Conservation (phyloP, 2,888 invertebrate species). For the Ferrisia virgata region DNA sequence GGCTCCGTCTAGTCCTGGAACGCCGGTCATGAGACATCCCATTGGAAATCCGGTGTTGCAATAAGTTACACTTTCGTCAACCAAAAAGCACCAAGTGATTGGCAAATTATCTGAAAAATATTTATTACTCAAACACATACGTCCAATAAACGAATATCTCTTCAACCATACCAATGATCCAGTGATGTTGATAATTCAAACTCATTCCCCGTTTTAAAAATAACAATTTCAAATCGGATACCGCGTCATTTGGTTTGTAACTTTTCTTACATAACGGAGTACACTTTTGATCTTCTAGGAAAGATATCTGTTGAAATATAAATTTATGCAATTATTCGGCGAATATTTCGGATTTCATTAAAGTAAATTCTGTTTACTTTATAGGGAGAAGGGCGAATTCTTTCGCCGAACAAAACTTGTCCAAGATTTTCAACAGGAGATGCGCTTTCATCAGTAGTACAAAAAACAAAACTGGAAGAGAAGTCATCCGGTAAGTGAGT, state of each 20-base stretch:
- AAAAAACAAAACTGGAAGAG: slow-evolving; percentile 84
- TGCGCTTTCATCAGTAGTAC: slow-evolving; percentile 65
- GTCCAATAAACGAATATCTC: not conserved
- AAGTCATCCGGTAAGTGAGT: not conserved
- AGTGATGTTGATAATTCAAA: slow-evolving; percentile 96
- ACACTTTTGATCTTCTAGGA: slow-evolving; percentile 66
- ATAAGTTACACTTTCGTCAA: slow-evolving; percentile 69
- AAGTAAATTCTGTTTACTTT: slow-evolving; percentile 59
- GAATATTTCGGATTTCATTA: not conserved
- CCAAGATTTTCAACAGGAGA: slow-evolving; percentile 97
- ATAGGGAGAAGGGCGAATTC: slow-evolving; percentile 92
- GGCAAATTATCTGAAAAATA: slow-evolving; percentile 88
- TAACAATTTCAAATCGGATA: slow-evolving; percentile 69
- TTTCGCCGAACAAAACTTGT: slow-evolving; percentile 98
- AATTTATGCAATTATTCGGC: slow-evolving; percentile 27
- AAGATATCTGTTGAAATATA: slow-evolving; percentile 60
- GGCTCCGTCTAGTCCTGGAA: slow-evolving; percentile 34
- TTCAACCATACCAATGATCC: slow-evolving; percentile 69
- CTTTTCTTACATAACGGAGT: slow-evolving; percentile 60
- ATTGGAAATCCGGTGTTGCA: slow-evolving; percentile 97
- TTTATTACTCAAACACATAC: not conserved
- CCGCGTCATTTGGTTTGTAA: slow-evolving; percentile 66
- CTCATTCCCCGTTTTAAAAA: slow-evolving; percentile 87
- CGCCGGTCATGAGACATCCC: slow-evolving; percentile 79
- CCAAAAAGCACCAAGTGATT: slow-evolving; percentile 89